Evolutionary conservation across 2,113 vertebrate species (phyloP).

Genomic region (Strix aluco): DNA sequence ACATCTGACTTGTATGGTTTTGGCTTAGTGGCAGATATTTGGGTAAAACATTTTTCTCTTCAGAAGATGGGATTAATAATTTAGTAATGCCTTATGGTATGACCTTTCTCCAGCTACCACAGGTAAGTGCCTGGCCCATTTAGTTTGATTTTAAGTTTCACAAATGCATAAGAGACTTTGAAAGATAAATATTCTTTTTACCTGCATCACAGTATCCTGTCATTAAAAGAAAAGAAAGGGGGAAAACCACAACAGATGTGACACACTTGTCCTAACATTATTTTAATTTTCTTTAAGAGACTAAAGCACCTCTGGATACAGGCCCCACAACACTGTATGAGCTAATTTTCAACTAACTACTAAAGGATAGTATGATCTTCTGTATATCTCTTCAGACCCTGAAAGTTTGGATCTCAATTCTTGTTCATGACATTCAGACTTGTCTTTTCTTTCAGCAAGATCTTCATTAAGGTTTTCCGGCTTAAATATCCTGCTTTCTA

Average conservation of each 20-base stretch:
- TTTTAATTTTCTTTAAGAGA: neutral
- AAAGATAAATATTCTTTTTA: neutral
- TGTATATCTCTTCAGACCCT: neutral
- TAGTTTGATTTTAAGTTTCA: neutral
- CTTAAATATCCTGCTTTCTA: neutral
- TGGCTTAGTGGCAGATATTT: neutral
- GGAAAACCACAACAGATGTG: neutral
- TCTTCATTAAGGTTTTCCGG: neutral
- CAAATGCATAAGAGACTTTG: neutral
- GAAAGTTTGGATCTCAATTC: neutral
- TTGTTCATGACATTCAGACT: neutral
- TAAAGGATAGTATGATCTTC: neutral
- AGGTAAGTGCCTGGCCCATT: neutral
- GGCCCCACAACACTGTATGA: neutral
- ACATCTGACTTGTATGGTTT: neutral
- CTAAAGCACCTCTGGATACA: neutral
- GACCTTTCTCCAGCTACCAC: neutral
- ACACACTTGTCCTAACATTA: neutral
- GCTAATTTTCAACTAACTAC: neutral
- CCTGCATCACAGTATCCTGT: neutral
- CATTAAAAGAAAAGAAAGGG: neutral
- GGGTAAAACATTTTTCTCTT: neutral
- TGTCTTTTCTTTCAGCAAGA: conserved; percentile 6
- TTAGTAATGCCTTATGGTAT: neutral
- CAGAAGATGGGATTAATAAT: neutral